Evolutionary conservation across 2,113 vertebrate genomes (phyloP), one percentile per base, ranked within the genome.

Genomic region (Tachysurus fulvidraco): DNA sequence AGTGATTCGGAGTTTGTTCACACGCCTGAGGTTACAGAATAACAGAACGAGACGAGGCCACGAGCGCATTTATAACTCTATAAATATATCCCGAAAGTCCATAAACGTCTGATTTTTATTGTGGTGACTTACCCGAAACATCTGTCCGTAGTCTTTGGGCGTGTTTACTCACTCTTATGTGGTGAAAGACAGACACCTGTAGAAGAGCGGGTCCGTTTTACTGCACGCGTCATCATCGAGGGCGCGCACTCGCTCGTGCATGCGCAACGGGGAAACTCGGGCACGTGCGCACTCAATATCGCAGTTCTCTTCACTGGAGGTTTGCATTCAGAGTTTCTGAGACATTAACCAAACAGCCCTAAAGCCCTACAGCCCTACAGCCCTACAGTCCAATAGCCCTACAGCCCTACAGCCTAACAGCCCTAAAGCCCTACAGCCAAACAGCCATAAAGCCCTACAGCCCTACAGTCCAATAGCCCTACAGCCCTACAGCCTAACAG

Each of bases 171-270:
- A 12, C 23, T n/a, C 55, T 23, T 14, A 25, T 25, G 57, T 44
- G 78, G 30, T 83, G 28, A 44, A 59, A 71, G 30, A 74, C 21
- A n/a, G 8, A 59, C 13, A 46, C 12, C 23, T 25, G 8, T 5
- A 59, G 30, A 10, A 12, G 69, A 74, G 17, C 52, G 21, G 46
- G 25, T 83, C 81, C 23, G 81, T 28, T 59, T 44, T 14, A 12
- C 21, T 36, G n/a, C 83, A 84, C 83, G 69, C 55, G 83, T 84
- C 83, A 74, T 74, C 36, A n/a, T n/a, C 14, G 74, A 84, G 69
- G 8, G 62, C 64, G 62, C 64, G 16, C n/a, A 19, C 64, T 54
- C 54, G 4, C 2, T 0, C 36, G 14, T 60, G n/a, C 13, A 74
- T 44, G 54, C 54, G 83, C 81, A 67, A 44, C 3, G 62, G 74